Conservation (phyloP, 2,797 vertebrate genomes). For the Peromyscus nudipes region DNA sequence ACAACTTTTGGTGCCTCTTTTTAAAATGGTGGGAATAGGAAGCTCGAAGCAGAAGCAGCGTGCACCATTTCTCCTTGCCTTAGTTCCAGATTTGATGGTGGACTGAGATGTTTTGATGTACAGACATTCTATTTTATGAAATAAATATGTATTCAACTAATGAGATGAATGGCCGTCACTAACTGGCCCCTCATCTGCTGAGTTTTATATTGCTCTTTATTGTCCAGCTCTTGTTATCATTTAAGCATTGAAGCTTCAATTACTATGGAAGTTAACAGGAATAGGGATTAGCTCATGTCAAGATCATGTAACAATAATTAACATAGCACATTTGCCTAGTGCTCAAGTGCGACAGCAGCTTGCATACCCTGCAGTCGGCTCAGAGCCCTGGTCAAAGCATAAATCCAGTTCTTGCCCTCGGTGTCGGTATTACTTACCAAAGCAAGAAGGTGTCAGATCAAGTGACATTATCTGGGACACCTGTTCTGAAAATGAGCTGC, state of each 20-base stretch:
- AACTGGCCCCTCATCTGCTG: constrained; percentile 45
- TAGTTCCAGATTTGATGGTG: background rate
- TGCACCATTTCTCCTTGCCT: background rate
- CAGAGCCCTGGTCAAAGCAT: constrained; percentile 83
- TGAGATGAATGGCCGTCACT: background rate
- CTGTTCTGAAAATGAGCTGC: constrained; percentile 86
- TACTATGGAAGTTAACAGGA: constrained; percentile 75
- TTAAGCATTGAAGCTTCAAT: constrained; percentile 75
- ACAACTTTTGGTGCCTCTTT: background rate
- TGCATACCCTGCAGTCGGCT: constrained; percentile 77
- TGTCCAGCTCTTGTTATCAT: constrained; percentile 62
- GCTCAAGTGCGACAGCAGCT: constrained; percentile 68
- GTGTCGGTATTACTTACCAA: constrained; percentile 85
- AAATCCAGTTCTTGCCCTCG: constrained; percentile 88
- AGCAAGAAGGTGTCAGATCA: constrained; percentile 86
- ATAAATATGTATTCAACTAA: constrained; percentile 52
- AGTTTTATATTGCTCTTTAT: constrained; percentile 75
- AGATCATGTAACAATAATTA: constrained; percentile 81
- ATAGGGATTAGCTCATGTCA: constrained; percentile 63
- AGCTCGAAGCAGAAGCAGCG: constrained; percentile 25
- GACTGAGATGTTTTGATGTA: constrained; percentile 4
- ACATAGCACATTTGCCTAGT: constrained; percentile 78
- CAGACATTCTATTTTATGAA: constrained; percentile 22
- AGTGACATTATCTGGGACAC: constrained; percentile 86
- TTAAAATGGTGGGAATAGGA: constrained; percentile 21